A percentile compares a stretch with the other conserved stretches of the same genome.
Evolutionary conservation across 2,797 vertebrate genomes (phyloP).

Genomic region (Rhabdomys pumilio): DNA sequence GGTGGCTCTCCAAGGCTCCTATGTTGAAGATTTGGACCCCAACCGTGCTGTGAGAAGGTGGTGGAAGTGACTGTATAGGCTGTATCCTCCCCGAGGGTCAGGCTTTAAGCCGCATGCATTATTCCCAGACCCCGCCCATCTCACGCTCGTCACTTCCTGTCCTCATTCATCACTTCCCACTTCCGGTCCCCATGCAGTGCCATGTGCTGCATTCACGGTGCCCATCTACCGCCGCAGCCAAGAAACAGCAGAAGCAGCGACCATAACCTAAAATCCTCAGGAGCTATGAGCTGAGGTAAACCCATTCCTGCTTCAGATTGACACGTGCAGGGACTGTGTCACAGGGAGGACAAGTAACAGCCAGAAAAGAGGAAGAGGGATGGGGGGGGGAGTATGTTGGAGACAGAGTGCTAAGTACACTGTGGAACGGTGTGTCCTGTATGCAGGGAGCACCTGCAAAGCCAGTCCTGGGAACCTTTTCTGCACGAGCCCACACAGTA

Average conservation of each 20-base stretch:
- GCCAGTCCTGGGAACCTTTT: not conserved
- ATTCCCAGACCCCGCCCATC: not conserved
- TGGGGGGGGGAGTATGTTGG: no score
- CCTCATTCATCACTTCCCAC: no score
- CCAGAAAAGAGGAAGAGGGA: not conserved
- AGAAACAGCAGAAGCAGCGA: not conserved
- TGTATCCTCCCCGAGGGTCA: not conserved
- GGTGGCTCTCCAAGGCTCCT: not conserved
- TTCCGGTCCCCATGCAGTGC: not conserved
- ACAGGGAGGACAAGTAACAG: not conserved
- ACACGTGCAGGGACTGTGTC: no score
- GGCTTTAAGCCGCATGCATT: no score
- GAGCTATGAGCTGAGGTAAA: not conserved
- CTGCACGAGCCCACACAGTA: not conserved
- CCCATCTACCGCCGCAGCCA: no score
- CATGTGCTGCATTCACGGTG: not conserved
- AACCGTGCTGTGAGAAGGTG: not conserved
- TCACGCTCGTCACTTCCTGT: not conserved
- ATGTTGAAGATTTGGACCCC: not conserved
- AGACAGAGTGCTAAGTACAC: not conserved
- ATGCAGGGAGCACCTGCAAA: not conserved
- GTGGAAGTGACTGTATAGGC: not conserved
- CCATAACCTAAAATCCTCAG: not conserved
- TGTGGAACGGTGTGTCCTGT: not conserved
- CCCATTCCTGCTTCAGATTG: not conserved